phyloP scores from a whole-genome alignment of 2,888 invertebrate genomes.

The Coronaproctus castanopsis region DNA sequence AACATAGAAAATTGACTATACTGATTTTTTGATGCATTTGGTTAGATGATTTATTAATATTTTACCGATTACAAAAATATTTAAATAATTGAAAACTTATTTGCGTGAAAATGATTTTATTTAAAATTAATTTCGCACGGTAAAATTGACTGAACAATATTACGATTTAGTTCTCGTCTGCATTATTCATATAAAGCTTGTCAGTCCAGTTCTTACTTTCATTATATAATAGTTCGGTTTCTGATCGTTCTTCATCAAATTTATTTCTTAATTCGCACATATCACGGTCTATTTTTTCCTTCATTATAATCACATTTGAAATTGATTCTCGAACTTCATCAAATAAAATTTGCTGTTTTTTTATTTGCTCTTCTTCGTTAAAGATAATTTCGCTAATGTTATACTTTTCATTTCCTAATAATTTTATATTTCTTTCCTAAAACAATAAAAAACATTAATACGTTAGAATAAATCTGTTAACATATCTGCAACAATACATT shows the following conservation, averaged over 20 bases:
- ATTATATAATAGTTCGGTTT: slow-evolving; percentile 6
- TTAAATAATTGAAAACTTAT: too few relatives aligned
- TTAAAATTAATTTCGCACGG: too few relatives aligned
- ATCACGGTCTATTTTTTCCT: slow-evolving; percentile 5
- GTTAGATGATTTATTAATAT: too few relatives aligned
- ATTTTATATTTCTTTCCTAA: slow-evolving; percentile 10
- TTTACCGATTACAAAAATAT: too few relatives aligned
- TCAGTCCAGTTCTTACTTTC: slow-evolving; percentile 8
- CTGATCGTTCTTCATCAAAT: slow-evolving; percentile 1
- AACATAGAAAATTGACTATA: too few relatives aligned
- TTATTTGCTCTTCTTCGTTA: slow-evolving; percentile 5
- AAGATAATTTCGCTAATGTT: slow-evolving; percentile 8
- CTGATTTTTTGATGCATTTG: too few relatives aligned
- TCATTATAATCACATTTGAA: slow-evolving; percentile 3
- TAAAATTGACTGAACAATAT: background rate
- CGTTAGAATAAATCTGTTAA: background rate
- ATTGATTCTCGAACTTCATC: slow-evolving; percentile 10
- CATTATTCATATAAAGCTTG: background rate
- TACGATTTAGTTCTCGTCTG: background rate
- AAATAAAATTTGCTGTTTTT: slow-evolving; percentile 7
- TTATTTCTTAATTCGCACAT: slow-evolving; percentile 5
- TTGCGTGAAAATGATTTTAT: too few relatives aligned
- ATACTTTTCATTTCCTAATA: slow-evolving; percentile 8
- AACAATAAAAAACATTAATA: background rate
- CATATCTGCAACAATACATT: background rate